These are phyloP conservation scores for Synergus umbraculus DNA, from an alignment of 2,888 invertebrate genomes.

Conservation along the genomic window DNA sequence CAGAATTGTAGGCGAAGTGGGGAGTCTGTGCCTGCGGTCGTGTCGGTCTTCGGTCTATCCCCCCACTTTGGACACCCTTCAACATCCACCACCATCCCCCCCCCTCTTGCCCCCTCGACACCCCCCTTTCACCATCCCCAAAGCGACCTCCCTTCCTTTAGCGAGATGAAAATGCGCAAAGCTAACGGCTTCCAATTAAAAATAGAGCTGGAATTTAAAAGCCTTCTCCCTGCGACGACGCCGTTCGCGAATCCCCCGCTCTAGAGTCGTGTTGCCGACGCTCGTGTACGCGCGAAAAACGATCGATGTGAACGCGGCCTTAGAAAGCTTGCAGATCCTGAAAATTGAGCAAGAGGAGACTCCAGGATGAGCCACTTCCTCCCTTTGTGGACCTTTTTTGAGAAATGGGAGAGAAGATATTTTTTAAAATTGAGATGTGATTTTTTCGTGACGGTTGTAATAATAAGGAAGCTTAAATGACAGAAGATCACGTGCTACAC, in stretches of 20 bases:
- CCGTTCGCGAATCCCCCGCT: constrained; percentile 46
- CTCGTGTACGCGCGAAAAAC: constrained; percentile 43
- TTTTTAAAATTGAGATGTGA: not conserved
- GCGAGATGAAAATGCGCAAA: constrained; percentile 81
- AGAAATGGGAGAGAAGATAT: not conserved
- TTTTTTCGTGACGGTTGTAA: not conserved
- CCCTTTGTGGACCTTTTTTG: not conserved
- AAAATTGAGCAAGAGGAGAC: constrained; percentile 4
- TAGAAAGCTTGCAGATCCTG: constrained; percentile 29
- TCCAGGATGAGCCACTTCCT: not conserved
- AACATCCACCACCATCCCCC: constrained; percentile 48
- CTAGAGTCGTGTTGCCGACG: constrained; percentile 26
- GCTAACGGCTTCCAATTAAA: constrained; percentile 81
- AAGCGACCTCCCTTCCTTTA: constrained; percentile 57
- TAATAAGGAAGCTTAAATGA: too few species aligned
- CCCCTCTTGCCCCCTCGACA: not conserved
- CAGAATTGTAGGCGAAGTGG: constrained; percentile 49
- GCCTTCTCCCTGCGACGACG: constrained; percentile 53
- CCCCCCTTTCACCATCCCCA: constrained; percentile 42
- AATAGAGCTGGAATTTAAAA: constrained; percentile 76
- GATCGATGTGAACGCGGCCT: constrained; percentile 46
- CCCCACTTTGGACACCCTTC: constrained; percentile 39
- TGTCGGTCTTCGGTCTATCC: constrained; percentile 46
- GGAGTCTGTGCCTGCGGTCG: constrained; percentile 57
- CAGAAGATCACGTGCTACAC: too few species aligned